phyloP scores from a whole-genome alignment of 2,888 invertebrate genomes.

The Portevinia maculata region DNA sequence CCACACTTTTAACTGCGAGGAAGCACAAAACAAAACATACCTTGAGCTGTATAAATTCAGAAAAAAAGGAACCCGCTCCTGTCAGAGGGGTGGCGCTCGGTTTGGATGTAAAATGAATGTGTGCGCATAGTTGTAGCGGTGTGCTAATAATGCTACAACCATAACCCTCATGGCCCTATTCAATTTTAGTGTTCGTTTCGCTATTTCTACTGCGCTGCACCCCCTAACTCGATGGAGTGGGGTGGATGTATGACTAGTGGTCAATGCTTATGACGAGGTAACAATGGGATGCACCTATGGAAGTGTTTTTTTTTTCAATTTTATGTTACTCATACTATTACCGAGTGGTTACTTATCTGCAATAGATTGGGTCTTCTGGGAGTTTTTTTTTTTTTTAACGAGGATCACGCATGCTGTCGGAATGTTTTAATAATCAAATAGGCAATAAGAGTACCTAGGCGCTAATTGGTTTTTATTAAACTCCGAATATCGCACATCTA shows the following conservation, averaged over 20 bases:
- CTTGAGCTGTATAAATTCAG: conserved; percentile 61
- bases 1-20: conserved; percentile 35
- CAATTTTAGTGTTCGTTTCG: conserved; percentile 51
- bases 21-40: conserved; percentile 23
- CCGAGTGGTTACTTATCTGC: conserved; percentile 46
- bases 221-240: conserved; percentile 80
- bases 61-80: conserved; percentile 22
- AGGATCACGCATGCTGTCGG: conserved; percentile 42
- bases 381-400: conserved; percentile 18
- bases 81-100: not conserved
- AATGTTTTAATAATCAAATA: conserved; percentile 16
- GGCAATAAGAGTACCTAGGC: conserved; percentile 28
- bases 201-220: conserved; percentile 76
- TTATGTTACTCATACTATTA: conserved; percentile 39
- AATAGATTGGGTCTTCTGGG: conserved; percentile 58
- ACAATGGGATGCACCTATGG: conserved; percentile 66
- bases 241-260: conserved; percentile 53
- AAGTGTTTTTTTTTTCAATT: conserved; percentile 33
- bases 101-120: conserved; percentile 47
- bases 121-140: conserved; percentile 63
- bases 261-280: conserved; percentile 64
- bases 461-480: conserved; percentile 65
- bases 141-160: conserved; percentile 60
- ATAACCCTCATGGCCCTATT: conserved; percentile 57
- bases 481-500: not conserved